These are phyloP conservation scores for Basileuterus tristriatus DNA, from an alignment of 2,797 vertebrate species.

Conservation along the genomic window DNA sequence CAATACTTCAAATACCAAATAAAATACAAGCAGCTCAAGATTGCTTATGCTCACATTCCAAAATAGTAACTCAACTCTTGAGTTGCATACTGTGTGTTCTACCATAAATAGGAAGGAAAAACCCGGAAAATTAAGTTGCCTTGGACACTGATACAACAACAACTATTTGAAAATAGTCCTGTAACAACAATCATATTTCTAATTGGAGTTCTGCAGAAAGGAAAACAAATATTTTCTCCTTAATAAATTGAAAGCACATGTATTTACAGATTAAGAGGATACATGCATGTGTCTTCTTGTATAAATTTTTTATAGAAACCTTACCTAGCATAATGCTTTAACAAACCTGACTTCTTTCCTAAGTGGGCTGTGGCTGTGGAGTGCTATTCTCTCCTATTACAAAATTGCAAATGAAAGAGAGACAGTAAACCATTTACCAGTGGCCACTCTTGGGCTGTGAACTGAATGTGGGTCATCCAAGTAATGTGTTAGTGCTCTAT, in stretches of 20 bases:
- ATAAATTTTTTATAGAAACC: background rate
- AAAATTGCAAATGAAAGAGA: background rate
- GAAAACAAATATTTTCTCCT: background rate
- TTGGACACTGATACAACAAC: background rate
- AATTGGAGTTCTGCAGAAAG: background rate
- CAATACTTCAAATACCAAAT: background rate
- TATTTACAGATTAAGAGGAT: background rate
- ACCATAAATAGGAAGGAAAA: background rate
- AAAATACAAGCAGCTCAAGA: background rate
- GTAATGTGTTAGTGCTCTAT: background rate
- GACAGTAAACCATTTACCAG: background rate
- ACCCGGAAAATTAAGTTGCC: background rate
- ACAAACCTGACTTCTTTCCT: background rate
- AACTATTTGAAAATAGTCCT: background rate
- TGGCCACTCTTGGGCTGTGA: background rate
- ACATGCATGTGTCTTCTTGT: background rate
- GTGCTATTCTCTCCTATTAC: background rate
- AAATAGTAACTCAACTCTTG: background rate
- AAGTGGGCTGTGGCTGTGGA: background rate
- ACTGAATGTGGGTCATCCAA: background rate
- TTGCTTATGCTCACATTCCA: background rate
- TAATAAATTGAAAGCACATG: background rate
- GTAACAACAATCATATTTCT: background rate
- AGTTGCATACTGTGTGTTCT: background rate
- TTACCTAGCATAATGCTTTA: background rate